Percentiles rank a stretch among this genome's conserved stretches.
These are phyloP conservation scores for Homarus americanus DNA, from an alignment of 1,140 invertebrate species.

Conservation along the genomic window DNA sequence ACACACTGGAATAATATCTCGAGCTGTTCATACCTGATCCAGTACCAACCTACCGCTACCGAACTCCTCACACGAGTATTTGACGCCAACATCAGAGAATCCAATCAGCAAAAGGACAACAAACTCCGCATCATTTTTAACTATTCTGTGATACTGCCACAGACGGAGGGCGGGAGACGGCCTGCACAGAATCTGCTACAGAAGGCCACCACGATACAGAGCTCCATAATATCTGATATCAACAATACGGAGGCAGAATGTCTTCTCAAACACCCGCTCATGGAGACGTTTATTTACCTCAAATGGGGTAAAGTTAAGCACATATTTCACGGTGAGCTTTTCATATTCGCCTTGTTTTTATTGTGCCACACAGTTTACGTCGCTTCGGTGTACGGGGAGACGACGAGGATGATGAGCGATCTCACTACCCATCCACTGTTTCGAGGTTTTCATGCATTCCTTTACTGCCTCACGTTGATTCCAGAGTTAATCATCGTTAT, in stretches of 20 bases:
- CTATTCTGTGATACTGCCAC: slow-evolving; percentile 32
- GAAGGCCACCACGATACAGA: no score
- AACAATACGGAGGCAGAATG: not conserved
- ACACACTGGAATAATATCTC: not conserved
- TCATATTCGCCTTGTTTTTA: slow-evolving; percentile 22
- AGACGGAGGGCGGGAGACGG: no score
- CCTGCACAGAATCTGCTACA: no score
- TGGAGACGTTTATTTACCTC: slow-evolving; percentile 29
- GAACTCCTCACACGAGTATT: slow-evolving; percentile 17
- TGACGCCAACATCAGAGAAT: slow-evolving; percentile 2
- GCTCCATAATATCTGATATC: slow-evolving; percentile 14
- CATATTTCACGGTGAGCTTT: slow-evolving; percentile 24
- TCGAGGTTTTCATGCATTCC: slow-evolving; percentile 15
- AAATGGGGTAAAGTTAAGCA: slow-evolving; percentile 38
- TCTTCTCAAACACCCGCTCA: slow-evolving; percentile 40
- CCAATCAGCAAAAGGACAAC: slow-evolving; percentile 1
- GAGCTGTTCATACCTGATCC: slow-evolving; percentile 15
- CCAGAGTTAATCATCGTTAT: slow-evolving; percentile 34
- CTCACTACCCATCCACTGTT: not conserved
- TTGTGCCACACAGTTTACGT: slow-evolving; percentile 32
- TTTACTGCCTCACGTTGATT: slow-evolving; percentile 31
- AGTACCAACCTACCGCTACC: slow-evolving; percentile 13
- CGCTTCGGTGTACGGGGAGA: not conserved
- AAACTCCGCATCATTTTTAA: slow-evolving; percentile 38
- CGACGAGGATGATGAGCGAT: not conserved